Evolutionary conservation across 1,140 invertebrate genomes (phyloP).

Genomic region (Drosophila trapezifrons): DNA sequence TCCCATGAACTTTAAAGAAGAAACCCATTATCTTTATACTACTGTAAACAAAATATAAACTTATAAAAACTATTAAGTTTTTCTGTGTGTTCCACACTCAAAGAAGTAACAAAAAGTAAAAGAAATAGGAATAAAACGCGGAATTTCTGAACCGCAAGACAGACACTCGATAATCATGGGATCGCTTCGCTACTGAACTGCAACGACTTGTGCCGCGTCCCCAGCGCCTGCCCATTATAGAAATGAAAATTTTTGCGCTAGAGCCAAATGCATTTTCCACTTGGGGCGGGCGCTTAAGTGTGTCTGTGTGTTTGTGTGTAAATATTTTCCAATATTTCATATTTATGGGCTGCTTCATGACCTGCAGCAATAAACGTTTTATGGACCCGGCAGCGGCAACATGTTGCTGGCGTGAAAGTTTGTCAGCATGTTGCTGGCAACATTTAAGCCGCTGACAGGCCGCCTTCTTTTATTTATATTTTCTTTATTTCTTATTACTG

Average conservation of each 20-base stretch:
- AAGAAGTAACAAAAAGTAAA: conserved; percentile 1
- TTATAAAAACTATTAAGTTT: no score
- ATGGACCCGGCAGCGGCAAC: conserved; percentile 18
- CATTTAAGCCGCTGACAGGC: conserved; percentile 45
- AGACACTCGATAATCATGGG: conserved; percentile 18
- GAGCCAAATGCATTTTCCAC: conserved; percentile 57
- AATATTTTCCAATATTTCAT: conserved; percentile 58
- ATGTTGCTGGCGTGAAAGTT: conserved; percentile 24
- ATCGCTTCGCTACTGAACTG: conserved; percentile 31
- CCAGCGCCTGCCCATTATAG: conserved; percentile 10
- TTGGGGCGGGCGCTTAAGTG: conserved; percentile 20
- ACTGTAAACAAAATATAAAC: no score
- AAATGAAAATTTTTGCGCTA: conserved; percentile 39
- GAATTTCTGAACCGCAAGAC: conserved; percentile 7
- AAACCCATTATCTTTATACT: no score
- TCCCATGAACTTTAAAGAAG: no score
- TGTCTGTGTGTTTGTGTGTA: conserved; percentile 10
- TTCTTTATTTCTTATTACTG: conserved; percentile 6
- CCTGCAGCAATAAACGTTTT: conserved; percentile 75
- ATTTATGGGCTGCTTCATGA: conserved; percentile 76
- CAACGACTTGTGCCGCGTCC: conserved; percentile 25
- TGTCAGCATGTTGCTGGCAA: conserved; percentile 34
- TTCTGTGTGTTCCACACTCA: background rate
- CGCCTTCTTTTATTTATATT: conserved; percentile 15
- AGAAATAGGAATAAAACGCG: background rate